Conservation (phyloP, 2,113 vertebrate species). For the Hassar affinis region DNA sequence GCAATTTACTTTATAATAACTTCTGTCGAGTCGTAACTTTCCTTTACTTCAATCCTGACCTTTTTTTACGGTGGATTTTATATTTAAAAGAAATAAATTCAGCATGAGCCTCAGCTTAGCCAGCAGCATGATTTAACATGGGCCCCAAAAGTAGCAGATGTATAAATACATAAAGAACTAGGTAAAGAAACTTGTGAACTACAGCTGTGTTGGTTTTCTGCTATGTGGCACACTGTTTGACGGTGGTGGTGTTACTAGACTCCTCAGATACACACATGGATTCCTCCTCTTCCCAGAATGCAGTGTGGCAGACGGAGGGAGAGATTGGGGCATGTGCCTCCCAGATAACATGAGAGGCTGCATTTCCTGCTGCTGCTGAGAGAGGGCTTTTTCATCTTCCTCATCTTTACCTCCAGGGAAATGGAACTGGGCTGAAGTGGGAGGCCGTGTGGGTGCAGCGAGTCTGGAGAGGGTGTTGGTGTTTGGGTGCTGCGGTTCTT, state of each 20-base stretch:
- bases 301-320: conserved; percentile 59
- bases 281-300: conserved; percentile 70
- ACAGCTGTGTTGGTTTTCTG: conserved; percentile 73
- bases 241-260: conserved; percentile 67
- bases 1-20: not conserved
- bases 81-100: conserved; percentile 21
- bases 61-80: not conserved
- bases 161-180: not conserved
- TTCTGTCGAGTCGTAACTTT: not conserved
- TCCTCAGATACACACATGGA: conserved; percentile 76
- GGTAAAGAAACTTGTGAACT: conserved; percentile 13
- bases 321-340: conserved; percentile 65
- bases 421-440: conserved; percentile 68
- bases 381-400: conserved; percentile 69
- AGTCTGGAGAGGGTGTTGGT: conserved; percentile 69
- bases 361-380: conserved; percentile 75
- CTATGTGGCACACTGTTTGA: conserved; percentile 57
- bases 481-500: conserved; percentile 68
- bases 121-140: not conserved
- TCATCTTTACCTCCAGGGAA: conserved; percentile 73
- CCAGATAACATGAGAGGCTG: conserved; percentile 81
- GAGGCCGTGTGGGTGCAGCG: conserved; percentile 58
- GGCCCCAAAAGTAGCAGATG: not conserved
- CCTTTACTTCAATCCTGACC: not conserved
- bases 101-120: not conserved